These are phyloP conservation scores for Drosophila melanosoma DNA, from an alignment of 2,888 invertebrate species.

Conservation along the genomic window DNA sequence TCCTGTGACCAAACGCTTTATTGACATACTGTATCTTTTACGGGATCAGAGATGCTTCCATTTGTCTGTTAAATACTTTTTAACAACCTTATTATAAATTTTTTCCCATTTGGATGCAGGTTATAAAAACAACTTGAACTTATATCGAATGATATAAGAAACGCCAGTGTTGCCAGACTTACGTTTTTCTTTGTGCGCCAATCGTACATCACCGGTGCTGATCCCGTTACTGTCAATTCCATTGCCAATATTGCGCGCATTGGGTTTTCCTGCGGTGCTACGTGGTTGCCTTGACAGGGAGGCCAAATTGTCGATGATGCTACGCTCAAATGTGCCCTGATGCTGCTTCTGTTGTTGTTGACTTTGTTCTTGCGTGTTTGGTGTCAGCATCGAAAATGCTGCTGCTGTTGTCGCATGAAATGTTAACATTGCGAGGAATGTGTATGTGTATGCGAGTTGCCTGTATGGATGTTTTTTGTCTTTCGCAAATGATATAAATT, in stretches of 20 bases:
- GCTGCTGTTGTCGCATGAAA: constrained; percentile 62
- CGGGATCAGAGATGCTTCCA: too few species aligned
- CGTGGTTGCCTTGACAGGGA: constrained; percentile 1
- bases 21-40: too few species aligned
- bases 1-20: too few species aligned
- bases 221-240: constrained; percentile 2
- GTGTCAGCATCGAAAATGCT: constrained; percentile 29
- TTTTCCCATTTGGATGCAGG: neutral
- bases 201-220: constrained; percentile 19
- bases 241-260: constrained; percentile 7
- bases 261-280: constrained; percentile 3
- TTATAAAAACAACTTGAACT: neutral
- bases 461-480: constrained; percentile 24
- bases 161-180: constrained; percentile 48
- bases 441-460: constrained; percentile 45
- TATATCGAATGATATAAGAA: neutral
- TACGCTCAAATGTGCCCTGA: neutral
- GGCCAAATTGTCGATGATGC: constrained; percentile 16
- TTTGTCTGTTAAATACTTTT: neutral
- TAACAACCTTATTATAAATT: neutral
- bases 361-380: constrained; percentile 24
- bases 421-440: constrained; percentile 66
- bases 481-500: constrained; percentile 13
- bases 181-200: constrained; percentile 70
- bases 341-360: constrained; percentile 15